Evolutionary conservation across 2,888 invertebrate genomes (phyloP), one percentile per base, ranked within the genome.

Genomic region (Drepana falcataria): DNA sequence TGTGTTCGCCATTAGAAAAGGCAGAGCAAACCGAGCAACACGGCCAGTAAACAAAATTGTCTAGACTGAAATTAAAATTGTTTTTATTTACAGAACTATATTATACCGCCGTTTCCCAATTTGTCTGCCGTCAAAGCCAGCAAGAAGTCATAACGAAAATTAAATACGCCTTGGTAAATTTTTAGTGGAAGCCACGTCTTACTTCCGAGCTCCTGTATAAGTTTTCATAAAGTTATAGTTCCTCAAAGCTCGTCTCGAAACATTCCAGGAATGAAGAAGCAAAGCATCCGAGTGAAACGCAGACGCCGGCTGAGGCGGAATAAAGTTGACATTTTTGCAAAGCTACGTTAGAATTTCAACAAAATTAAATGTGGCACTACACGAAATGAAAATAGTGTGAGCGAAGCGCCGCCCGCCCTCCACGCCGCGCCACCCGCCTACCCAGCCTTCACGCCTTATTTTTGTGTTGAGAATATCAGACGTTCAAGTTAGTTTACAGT

Each of bases 251-350:
- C 83, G 88, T 83, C 87, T 85, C 83, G 82, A 80, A 85, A 82
- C 87, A 85, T 90, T 87, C 85, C 77, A 80, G 81, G 88, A 90
- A 89, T 87, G 87, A 82, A 85, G 88, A 83, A 84, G 87, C 82
- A 78, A 88, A 79, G 80, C 87, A 86, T 79, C 81, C 77, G 81
- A 84, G 81, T 85, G 87, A 80, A 87, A 83, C 83, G 88, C 73
- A 83, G 82, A 77, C 82, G 81, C 69, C 65, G 87, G 87, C 83
- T 87, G 89, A 85, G 79, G 85, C 84, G 87, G 86, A 90, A 88
- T 89, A 89, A 87, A 89, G 88, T 91, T 91, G 90, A 90, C 91
- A 91, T 91, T 91, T 91, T 91, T 91, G 91, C 84, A 88, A 88
- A 88, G 91, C 90, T 87, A 87, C 85, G 86, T 83, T 81, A 83